A percentile compares a stretch with the other conserved stretches of the same genome.
Conservation (phyloP, 2,888 invertebrate species). For the Amorpha juglandis region DNA sequence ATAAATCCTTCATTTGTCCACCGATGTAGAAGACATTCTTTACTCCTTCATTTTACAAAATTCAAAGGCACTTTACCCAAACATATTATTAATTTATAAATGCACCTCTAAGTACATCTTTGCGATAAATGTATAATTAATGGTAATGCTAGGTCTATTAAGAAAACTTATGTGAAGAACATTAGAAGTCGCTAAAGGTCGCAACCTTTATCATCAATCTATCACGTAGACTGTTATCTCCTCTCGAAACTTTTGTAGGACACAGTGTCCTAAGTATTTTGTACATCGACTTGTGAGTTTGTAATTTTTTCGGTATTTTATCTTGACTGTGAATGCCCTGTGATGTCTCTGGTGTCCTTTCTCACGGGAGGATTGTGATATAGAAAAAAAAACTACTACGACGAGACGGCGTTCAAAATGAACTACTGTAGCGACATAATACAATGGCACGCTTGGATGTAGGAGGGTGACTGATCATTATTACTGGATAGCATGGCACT, state of each 20-base stretch:
- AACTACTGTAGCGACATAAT: not conserved
- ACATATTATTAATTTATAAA: not conserved
- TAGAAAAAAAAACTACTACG: not conserved
- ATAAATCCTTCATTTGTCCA: not conserved
- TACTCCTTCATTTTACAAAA: not conserved
- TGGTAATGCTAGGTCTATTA: not conserved
- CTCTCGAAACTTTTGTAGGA: not conserved
- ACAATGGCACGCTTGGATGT: too few species aligned
- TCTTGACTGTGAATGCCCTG: not conserved
- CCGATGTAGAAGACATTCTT: not conserved
- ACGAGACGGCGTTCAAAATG: not conserved
- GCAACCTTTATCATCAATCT: constrained; percentile 26
- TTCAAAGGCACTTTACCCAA: not conserved
- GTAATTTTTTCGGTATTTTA: not conserved
- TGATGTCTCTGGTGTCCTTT: not conserved
- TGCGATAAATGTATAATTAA: constrained; percentile 8
- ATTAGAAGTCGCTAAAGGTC: constrained; percentile 14
- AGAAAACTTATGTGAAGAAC: constrained; percentile 1
- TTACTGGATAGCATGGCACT: too few species aligned
- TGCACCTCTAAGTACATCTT: not conserved
- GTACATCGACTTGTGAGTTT: constrained; percentile 1
- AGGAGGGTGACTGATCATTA: too few species aligned
- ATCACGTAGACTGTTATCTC: constrained; percentile 16
- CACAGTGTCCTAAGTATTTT: constrained; percentile 15
- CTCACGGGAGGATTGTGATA: not conserved